phyloP scores from a whole-genome alignment of 1,140 invertebrate species.

The Chymomyza costata region DNA sequence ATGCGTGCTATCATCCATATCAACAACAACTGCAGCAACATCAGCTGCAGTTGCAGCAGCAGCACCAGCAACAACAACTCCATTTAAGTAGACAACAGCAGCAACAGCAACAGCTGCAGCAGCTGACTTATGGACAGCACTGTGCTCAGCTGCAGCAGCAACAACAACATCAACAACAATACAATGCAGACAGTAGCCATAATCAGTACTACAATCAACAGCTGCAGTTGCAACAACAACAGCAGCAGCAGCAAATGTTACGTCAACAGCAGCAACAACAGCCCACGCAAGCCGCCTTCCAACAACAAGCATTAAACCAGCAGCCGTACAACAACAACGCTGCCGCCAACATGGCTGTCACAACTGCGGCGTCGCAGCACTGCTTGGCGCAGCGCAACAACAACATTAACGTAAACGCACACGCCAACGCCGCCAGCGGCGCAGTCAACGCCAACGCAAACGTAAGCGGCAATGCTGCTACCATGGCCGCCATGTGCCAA shows the following conservation, averaged over 20 bases:
- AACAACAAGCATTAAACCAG: conserved; percentile 31
- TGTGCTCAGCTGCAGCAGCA: conserved; percentile 31
- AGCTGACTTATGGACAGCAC: conserved; percentile 31
- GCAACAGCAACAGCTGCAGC: conserved; percentile 29
- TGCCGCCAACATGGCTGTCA: conserved; percentile 36
- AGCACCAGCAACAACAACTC: conserved; percentile 5
- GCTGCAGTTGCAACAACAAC: conserved; percentile 38
- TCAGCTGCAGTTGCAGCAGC: not conserved
- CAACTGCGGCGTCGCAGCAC: conserved; percentile 10
- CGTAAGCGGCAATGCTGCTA: conserved; percentile 36
- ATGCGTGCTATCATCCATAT: conserved; percentile 63
- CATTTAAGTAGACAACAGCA: conserved; percentile 36
- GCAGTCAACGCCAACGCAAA: conserved; percentile 34
- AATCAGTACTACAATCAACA: conserved; percentile 42
- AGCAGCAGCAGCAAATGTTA: conserved; percentile 35
- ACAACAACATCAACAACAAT: conserved; percentile 28
- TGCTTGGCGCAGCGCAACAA: conserved; percentile 35
- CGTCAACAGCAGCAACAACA: conserved; percentile 32
- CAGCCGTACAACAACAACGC: conserved; percentile 24
- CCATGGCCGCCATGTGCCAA: conserved; percentile 64
- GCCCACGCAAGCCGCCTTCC: conserved; percentile 16
- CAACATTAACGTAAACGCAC: conserved; percentile 29
- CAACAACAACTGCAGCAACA: conserved; percentile 43
- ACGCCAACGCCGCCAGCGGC: conserved; percentile 20
- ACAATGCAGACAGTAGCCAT: conserved; percentile 18